These are phyloP conservation scores for Morelia viridis DNA, from an alignment of 2,797 vertebrate species.

Conservation along the genomic window DNA sequence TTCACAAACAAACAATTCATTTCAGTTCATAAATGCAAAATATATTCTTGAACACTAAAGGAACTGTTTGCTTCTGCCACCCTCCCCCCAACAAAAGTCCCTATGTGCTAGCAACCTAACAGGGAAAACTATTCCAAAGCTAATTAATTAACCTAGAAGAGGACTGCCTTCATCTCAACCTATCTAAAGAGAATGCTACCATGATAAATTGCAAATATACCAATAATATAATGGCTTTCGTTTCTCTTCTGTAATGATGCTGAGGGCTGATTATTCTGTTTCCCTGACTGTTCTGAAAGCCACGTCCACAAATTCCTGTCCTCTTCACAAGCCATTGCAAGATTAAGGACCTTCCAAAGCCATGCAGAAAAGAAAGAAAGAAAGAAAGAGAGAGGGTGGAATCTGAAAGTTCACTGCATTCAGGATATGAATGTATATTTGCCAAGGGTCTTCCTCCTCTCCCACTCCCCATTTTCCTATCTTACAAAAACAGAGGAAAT, in stretches of 20 bases:
- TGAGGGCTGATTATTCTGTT: constrained; percentile 21
- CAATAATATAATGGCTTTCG: background rate
- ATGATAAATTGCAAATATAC: constrained; percentile 17
- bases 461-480: background rate
- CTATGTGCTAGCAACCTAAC: background rate
- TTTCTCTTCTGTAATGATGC: constrained; percentile 15
- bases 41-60: background rate
- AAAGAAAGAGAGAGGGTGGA: background rate
- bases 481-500: background rate
- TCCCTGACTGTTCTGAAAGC: constrained; percentile 13
- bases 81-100: too few species aligned
- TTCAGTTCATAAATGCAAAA: background rate
- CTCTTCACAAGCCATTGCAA: background rate
- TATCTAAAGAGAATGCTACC: background rate
- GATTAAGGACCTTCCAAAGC: constrained; percentile 13
- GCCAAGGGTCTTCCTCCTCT: background rate
- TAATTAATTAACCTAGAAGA: constrained; percentile 24
- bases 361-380: background rate
- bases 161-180: background rate
- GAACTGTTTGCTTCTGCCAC: too few species aligned
- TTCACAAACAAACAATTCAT: too few species aligned
- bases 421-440: background rate
- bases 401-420: background rate
- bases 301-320: background rate
- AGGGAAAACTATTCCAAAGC: constrained; percentile 3